Evolutionary conservation across 2,797 vertebrate genomes (phyloP), one percentile per base, ranked within the genome.

Genomic region (Cottoperca gobio): DNA sequence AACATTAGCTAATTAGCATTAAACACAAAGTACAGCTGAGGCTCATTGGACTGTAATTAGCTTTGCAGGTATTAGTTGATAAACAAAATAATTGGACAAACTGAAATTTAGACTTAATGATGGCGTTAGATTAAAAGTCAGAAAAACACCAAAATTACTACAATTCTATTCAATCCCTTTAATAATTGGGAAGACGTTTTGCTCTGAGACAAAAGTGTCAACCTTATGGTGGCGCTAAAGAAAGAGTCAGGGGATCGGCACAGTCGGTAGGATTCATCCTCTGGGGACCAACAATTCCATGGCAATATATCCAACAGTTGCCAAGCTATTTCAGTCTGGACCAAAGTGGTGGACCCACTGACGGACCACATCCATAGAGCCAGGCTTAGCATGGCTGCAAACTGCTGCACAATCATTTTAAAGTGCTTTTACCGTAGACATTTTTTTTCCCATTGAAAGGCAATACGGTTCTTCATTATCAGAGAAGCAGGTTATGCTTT

Each of bases 401-500:
- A n/a, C 39, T 9, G 6, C 33, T 23, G 16, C 5, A 2, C 4
- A 24, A 28, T 39, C 17, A n/a, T 31, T 68, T 73, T 13, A 63
- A 46, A n/a, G 10, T 24, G 17, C 3, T 42, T 60, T 52, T 37
- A 35, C 31, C 46, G n/a, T 31, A 9, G 17, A 49, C 8, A 28
- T 19, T 43, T 59, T n/a, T n/a, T 53, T 23, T 11, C 28, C 31
- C 14, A 65, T 50, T 64, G 21, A 52, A 53, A 55, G 57, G 23
- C 19, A 31, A 55, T 37, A 46, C 21, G n/a, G 11, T n/a, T 53
- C 4, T n/a, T 62, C 8, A 31, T 33, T 24, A 17, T 45, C 26
- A 31, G 31, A 8, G 31, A 8, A 33, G 7, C 7, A 33, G 31
- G n/a, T n/a, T n/a, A n/a, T n/a, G n/a, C n/a, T n/a, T n/a, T n/a